Percentiles rank a stretch among this genome's conserved stretches.
Evolutionary conservation across 2,113 vertebrate genomes (phyloP).

Genomic region (Microtus oregoni): DNA sequence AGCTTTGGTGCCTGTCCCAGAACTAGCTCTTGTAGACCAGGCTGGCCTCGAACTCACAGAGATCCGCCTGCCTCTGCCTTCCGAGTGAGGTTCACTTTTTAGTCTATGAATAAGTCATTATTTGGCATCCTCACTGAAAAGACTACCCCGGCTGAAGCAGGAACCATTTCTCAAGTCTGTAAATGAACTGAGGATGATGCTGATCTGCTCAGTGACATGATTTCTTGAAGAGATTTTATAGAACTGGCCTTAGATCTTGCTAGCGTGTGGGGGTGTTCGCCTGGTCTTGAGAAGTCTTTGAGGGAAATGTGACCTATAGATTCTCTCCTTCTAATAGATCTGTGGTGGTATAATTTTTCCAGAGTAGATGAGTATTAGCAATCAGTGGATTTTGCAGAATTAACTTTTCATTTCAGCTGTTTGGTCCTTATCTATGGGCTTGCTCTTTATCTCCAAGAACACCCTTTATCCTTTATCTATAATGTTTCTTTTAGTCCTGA

Average conservation of each 20-base stretch:
- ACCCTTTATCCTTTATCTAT: background rate
- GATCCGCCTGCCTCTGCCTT: too few species aligned
- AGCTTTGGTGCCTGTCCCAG: too few species aligned
- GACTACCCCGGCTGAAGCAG: background rate
- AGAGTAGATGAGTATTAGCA: background rate
- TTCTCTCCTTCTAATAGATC: background rate
- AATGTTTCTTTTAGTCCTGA: background rate
- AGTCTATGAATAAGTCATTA: background rate
- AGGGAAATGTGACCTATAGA: background rate
- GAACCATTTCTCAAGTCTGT: background rate
- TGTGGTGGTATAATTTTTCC: background rate
- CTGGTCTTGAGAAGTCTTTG: background rate
- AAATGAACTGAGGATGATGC: background rate
- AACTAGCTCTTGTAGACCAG: too few species aligned
- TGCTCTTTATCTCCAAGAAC: background rate
- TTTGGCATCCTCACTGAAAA: background rate
- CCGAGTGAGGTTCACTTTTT: background rate
- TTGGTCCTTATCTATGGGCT: background rate
- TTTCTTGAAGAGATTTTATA: background rate
- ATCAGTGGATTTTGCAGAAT: background rate
- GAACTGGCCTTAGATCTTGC: background rate
- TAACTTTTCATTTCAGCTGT: slow-evolving; percentile 4
- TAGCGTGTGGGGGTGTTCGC: background rate
- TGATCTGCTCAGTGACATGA: background rate
- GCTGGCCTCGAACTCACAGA: too few species aligned